phyloP scores from a whole-genome alignment of 1,140 invertebrate genomes.

The Archivesica marissinica region DNA sequence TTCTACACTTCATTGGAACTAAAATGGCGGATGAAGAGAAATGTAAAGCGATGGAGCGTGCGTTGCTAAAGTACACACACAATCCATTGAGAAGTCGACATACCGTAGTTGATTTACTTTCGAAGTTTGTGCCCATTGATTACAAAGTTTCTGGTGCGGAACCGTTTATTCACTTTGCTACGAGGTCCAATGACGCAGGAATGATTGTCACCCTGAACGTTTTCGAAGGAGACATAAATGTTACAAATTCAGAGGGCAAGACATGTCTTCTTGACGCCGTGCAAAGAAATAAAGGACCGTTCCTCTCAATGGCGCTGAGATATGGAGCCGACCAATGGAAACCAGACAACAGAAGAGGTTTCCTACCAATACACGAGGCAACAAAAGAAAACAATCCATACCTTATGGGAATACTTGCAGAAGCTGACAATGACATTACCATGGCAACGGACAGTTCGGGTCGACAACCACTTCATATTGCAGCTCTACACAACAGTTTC shows the following conservation, averaged over 20 bases:
- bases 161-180: background rate
- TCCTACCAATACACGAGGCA: background rate
- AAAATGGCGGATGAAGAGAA: background rate
- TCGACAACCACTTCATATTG: background rate
- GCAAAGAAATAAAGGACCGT: background rate
- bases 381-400: background rate
- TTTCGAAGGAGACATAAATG: slow-evolving; percentile 9
- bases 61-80: background rate
- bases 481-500: background rate
- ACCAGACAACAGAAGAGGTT: background rate
- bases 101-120: background rate
- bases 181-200: background rate
- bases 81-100: background rate
- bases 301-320: background rate
- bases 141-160: background rate
- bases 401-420: background rate
- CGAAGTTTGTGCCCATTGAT: background rate
- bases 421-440: background rate
- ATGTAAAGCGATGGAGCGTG: background rate
- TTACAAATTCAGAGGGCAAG: background rate
- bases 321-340: slow-evolving; percentile 1
- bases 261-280: slow-evolving; percentile 1
- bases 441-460: background rate
- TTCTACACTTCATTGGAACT: background rate
- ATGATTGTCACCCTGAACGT: background rate